Evolutionary conservation across 2,888 invertebrate genomes (phyloP).

Genomic region (Zootermopsis nevadensis): DNA sequence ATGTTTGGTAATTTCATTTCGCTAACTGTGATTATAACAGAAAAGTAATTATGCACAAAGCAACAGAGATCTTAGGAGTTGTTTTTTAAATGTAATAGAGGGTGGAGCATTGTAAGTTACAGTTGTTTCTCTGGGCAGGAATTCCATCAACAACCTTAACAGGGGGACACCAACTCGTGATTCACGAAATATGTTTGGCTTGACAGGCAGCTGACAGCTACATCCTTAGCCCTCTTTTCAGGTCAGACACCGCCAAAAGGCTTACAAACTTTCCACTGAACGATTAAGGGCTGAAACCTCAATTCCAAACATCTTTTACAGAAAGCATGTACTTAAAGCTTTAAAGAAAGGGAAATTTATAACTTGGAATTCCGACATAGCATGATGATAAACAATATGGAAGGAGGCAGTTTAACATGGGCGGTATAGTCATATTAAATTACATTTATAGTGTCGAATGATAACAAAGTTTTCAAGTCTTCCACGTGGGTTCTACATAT

Average conservation of each 20-base stretch:
- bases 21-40: too few species aligned
- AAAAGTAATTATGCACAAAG: too few species aligned
- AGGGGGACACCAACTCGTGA: constrained; percentile 9
- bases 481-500: too few species aligned
- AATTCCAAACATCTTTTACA: neutral
- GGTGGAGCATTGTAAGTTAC: too few species aligned
- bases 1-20: too few species aligned
- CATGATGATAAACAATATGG: neutral
- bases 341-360: neutral
- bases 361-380: neutral
- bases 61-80: too few species aligned
- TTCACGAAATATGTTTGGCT: neutral
- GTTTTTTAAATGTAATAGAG: too few species aligned
- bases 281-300: neutral
- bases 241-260: neutral
- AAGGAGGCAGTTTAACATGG: too few species aligned
- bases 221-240: neutral
- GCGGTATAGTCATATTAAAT: too few species aligned
- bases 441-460: too few species aligned
- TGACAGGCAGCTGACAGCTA: neutral
- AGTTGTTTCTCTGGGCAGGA: neutral
- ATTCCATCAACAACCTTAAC: too few species aligned
- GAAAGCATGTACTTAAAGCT: neutral
- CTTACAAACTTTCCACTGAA: neutral
- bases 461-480: too few species aligned